Evolutionary conservation across 2,797 vertebrate species (phyloP).

Genomic region (Masticophis lateralis): DNA sequence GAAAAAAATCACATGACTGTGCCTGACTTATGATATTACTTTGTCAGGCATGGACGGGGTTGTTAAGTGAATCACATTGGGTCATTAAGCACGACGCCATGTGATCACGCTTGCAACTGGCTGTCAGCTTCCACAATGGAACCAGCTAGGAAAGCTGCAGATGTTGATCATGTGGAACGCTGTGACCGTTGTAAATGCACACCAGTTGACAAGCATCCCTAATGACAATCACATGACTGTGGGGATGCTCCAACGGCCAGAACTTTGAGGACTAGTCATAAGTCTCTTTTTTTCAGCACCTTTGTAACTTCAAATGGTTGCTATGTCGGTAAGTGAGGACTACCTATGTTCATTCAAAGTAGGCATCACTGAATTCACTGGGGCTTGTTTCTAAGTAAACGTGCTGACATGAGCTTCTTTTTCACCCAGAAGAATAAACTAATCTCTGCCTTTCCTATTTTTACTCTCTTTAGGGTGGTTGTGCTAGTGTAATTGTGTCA

Average conservation of each 20-base stretch:
- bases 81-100: neutral
- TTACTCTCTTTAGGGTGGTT: slow-evolving; percentile 82
- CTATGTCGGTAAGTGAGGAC: neutral
- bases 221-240: neutral
- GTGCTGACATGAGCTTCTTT: neutral
- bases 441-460: slow-evolving; percentile 31
- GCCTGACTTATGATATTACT: neutral
- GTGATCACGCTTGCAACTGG: neutral
- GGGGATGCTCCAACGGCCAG: neutral
- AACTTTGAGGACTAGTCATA: neutral
- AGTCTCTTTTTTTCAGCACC: neutral
- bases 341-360: neutral
- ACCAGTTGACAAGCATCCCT: neutral
- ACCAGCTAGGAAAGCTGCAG: neutral
- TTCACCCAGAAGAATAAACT: neutral
- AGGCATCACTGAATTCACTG: neutral
- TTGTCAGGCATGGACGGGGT: neutral
- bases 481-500: slow-evolving; percentile 94
- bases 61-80: neutral
- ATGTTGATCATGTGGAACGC: neutral
- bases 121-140: neutral
- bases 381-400: neutral
- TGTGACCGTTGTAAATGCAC: neutral
- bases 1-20: neutral
- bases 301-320: neutral